phyloP scores from a whole-genome alignment of 2,113 vertebrate genomes.

The Lipophrys pholis region DNA sequence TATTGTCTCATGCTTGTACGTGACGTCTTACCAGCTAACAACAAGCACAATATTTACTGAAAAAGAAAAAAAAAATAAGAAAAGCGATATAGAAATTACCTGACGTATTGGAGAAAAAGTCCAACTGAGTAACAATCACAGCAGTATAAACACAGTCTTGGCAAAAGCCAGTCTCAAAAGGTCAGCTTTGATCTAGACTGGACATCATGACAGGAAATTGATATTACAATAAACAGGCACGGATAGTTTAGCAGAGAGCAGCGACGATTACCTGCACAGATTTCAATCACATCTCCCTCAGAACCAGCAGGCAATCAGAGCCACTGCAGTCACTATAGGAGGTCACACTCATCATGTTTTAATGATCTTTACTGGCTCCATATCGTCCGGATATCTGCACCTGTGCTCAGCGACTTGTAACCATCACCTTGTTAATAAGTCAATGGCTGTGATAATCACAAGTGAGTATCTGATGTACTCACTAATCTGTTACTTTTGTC shows the following conservation, averaged over 20 bases:
- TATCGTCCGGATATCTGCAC: too few relatives aligned
- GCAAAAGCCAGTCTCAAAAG: neutral
- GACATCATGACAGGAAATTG: neutral
- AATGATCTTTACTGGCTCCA: neutral
- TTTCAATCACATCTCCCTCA: neutral
- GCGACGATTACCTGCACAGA: neutral
- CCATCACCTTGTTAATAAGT: neutral
- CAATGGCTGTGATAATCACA: neutral
- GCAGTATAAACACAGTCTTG: neutral
- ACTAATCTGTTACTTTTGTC: too few relatives aligned
- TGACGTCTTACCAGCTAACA: neutral
- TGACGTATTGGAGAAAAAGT: neutral
- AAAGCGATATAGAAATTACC: neutral
- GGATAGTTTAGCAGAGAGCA: neutral
- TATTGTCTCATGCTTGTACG: too few relatives aligned
- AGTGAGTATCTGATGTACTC: neutral
- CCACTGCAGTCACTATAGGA: too few relatives aligned
- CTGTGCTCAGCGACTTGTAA: neutral
- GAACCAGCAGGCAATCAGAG: too few relatives aligned
- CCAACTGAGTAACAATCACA: neutral
- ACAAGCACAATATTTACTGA: neutral
- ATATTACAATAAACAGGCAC: neutral
- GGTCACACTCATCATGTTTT: too few relatives aligned
- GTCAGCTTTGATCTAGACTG: neutral
- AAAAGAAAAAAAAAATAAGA: neutral